Evolutionary conservation across 92 coral and sea anemone species (phyloP).

Genomic region (Phenganax marumi): DNA sequence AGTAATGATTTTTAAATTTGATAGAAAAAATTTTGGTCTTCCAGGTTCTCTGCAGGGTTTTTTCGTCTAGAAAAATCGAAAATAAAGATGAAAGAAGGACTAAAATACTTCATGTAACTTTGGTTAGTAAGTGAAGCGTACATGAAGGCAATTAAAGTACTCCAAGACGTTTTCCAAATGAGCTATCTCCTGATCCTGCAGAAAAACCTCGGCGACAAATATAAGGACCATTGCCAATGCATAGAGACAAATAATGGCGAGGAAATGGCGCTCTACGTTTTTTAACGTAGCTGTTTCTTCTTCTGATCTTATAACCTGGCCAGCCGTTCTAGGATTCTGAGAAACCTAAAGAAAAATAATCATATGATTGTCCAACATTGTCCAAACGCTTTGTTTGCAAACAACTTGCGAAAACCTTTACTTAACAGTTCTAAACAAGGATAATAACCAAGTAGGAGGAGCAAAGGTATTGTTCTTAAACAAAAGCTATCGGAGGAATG

Average conservation of each 20-base stretch:
- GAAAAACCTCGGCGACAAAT: slow-evolving; percentile 57
- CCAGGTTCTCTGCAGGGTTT: not conserved
- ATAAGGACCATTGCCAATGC: slow-evolving; percentile 65
- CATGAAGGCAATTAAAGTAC: slow-evolving; percentile 79
- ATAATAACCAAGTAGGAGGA: too few species aligned
- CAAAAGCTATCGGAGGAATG: too few species aligned
- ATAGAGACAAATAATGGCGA: slow-evolving; percentile 68
- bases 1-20: slow-evolving; percentile 64
- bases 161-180: slow-evolving; percentile 53
- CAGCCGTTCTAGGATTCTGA: slow-evolving; percentile 48
- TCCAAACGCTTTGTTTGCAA: too few species aligned
- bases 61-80: slow-evolving; percentile 1
- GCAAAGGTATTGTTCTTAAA: too few species aligned
- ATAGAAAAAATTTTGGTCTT: slow-evolving; percentile 41
- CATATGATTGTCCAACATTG: not conserved
- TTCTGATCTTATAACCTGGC: slow-evolving; percentile 73
- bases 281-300: slow-evolving; percentile 69
- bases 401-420: too few species aligned
- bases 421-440: too few species aligned
- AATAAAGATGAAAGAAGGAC: not conserved
- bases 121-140: slow-evolving; percentile 17
- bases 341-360: slow-evolving; percentile 6
- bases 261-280: slow-evolving; percentile 85
- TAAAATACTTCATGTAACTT: not conserved
- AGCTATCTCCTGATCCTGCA: slow-evolving; percentile 51